phyloP scores from a whole-genome alignment of 2,113 vertebrate species.

The Clarias batrachus region DNA sequence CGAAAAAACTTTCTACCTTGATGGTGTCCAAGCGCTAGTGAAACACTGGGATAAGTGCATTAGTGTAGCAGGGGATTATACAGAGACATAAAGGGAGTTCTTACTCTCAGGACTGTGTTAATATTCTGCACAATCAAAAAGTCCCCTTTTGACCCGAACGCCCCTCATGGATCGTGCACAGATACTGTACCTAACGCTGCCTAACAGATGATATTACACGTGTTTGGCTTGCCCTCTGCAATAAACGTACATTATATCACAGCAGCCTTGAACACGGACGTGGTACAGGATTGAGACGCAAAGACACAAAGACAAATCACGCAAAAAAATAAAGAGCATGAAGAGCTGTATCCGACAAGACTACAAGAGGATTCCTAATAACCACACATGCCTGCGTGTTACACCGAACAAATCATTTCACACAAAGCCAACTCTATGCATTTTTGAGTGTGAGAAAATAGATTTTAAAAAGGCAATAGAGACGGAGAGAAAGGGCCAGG shows the following conservation, averaged over 20 bases:
- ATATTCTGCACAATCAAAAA: too few species aligned
- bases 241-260: background rate
- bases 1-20: too few species aligned
- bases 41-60: too few species aligned
- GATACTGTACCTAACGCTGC: background rate
- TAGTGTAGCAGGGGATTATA: too few species aligned
- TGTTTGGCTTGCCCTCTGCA: background rate
- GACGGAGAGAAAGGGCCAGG: constrained; percentile 30
- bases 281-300: background rate
- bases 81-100: too few species aligned
- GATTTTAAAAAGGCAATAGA: constrained; percentile 45
- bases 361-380: background rate
- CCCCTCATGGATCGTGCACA: background rate
- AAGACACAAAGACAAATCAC: background rate
- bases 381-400: background rate
- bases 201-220: background rate
- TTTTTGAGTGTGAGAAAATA: constrained; percentile 1
- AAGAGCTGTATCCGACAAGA: background rate
- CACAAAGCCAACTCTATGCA: background rate
- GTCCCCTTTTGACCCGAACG: too few species aligned
- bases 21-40: too few species aligned
- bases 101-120: too few species aligned
- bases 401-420: background rate
- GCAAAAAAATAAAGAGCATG: background rate
- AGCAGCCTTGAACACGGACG: background rate